A percentile compares a stretch with the other conserved stretches of the same genome.
Conservation (phyloP, 2,888 invertebrate species). For the Hirtodrosophila trivittata region DNA sequence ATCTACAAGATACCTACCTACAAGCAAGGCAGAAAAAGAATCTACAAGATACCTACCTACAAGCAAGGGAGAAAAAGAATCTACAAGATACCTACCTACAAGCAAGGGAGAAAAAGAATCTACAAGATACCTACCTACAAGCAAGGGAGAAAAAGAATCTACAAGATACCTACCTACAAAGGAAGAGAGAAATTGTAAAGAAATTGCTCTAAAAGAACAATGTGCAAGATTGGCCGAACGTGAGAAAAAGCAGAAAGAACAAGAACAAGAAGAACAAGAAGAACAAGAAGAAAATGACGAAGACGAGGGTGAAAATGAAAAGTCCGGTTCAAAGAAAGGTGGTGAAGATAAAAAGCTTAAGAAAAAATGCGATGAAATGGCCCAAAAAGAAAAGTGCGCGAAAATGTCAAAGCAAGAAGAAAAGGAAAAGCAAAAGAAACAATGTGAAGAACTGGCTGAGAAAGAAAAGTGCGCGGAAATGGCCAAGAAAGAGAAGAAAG, state of each 20-base stretch:
- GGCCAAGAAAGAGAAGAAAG: neutral
- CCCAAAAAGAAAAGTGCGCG: constrained; percentile 5
- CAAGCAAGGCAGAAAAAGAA: no score
- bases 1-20: no score
- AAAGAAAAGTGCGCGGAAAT: constrained; percentile 9
- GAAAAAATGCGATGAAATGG: constrained; percentile 14
- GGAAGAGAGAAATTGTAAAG: neutral
- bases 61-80: constrained; percentile 6
- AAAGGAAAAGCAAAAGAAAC: constrained; percentile 3
- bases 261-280: no score
- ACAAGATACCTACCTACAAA: no score
- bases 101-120: constrained; percentile 4
- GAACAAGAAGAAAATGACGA: no score
- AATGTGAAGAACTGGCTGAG: constrained; percentile 8
- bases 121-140: no score
- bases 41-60: no score
- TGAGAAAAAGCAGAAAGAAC: no score
- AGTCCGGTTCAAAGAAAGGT: neutral
- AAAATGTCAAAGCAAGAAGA: constrained; percentile 5
- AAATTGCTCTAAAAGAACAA: constrained; percentile 1
- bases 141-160: constrained; percentile 4
- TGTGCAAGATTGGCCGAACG: neutral
- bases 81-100: no score
- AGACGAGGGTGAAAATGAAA: no score
- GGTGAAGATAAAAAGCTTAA: neutral